These are phyloP conservation scores for Chromoteleia sp. DNA, from an alignment of 2,888 invertebrate species.

Conservation along the genomic window DNA sequence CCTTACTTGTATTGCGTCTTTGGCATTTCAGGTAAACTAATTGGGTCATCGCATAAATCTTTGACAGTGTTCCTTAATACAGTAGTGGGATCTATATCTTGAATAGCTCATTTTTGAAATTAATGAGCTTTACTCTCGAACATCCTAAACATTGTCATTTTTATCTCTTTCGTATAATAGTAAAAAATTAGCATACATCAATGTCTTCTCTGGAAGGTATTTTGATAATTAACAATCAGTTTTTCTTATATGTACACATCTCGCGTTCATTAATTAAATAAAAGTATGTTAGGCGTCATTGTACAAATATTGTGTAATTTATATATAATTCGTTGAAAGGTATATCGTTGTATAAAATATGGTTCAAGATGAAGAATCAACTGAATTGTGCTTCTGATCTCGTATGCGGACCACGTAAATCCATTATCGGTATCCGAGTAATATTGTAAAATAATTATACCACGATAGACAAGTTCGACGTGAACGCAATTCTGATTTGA, in stretches of 20 bases:
- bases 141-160: not conserved
- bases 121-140: constrained; percentile 4
- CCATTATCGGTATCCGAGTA: constrained; percentile 17
- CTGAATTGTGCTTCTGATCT: not conserved
- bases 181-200: not conserved
- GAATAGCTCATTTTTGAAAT: constrained; percentile 22
- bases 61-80: constrained; percentile 31
- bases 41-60: constrained; percentile 58
- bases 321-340: not conserved
- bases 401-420: constrained; percentile 19
- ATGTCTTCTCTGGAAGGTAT: not conserved
- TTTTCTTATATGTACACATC: too few relatives aligned
- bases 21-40: constrained; percentile 45
- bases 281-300: too few relatives aligned
- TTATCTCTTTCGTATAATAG: not conserved
- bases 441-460: constrained; percentile 42
- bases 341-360: not conserved
- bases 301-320: not conserved
- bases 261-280: too few relatives aligned
- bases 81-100: not conserved
- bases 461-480: constrained; percentile 19
- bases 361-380: not conserved
- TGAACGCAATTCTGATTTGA: constrained; percentile 30
- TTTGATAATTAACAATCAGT: too few relatives aligned
- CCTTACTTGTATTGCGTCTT: constrained; percentile 24